Evolutionary conservation across 2,888 invertebrate species (phyloP).

Genomic region (Eupithecia subfuscata): DNA sequence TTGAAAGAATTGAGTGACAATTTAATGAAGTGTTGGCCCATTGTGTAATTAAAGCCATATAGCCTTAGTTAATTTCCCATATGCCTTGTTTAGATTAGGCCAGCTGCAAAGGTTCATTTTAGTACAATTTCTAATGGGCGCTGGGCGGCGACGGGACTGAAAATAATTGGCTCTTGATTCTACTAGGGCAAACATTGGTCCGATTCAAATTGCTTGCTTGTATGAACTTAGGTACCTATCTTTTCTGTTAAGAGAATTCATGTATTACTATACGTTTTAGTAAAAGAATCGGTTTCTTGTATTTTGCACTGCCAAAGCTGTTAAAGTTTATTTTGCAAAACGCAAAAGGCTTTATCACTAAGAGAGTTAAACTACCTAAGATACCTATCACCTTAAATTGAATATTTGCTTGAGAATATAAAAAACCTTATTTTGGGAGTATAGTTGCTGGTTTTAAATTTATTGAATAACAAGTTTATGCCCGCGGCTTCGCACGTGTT

Average conservation of each 20-base stretch:
- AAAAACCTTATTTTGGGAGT: neutral
- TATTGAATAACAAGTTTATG: too few relatives aligned
- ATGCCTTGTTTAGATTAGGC: conserved; percentile 13
- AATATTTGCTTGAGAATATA: neutral
- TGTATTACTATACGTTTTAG: neutral
- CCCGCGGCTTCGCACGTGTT: too few relatives aligned
- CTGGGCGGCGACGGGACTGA: neutral
- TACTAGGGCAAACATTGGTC: neutral
- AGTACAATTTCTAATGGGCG: neutral
- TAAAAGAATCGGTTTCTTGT: neutral
- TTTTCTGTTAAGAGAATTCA: neutral
- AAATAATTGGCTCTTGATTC: neutral
- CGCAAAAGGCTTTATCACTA: neutral
- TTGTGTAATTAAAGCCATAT: conserved; percentile 76
- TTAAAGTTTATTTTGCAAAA: neutral
- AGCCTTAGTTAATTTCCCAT: conserved; percentile 49
- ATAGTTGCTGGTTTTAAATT: too few relatives aligned
- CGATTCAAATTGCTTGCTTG: neutral
- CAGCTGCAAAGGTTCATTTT: neutral
- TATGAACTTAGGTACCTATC: neutral
- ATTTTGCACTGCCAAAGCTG: neutral
- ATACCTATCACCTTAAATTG: neutral
- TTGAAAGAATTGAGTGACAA: conserved; percentile 76
- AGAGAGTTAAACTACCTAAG: neutral
- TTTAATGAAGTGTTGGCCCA: conserved; percentile 78